A percentile compares a stretch with the other conserved stretches of the same genome.
These are phyloP conservation scores for Myotis myotis DNA, from an alignment of 2,797 vertebrate genomes.

Conservation along the genomic window DNA sequence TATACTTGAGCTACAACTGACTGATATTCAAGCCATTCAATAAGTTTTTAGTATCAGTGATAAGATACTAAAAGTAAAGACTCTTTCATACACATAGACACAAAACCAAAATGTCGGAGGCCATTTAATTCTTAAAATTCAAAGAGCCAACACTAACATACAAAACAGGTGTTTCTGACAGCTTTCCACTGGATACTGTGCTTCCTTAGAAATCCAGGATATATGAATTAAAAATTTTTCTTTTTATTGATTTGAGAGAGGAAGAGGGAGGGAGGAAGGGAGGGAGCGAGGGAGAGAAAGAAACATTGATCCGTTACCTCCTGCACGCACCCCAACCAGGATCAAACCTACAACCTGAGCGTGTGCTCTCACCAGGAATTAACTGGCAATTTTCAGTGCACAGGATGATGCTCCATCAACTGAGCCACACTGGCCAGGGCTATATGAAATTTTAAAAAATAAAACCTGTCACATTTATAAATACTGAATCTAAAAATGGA, in stretches of 20 bases:
- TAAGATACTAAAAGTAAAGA: background rate
- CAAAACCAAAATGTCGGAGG: slow-evolving; percentile 3
- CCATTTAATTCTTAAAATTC: slow-evolving; percentile 41
- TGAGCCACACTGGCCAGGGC: too few relatives aligned
- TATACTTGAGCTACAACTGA: slow-evolving; percentile 16
- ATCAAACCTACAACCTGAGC: too few relatives aligned
- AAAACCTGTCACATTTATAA: slow-evolving; percentile 19
- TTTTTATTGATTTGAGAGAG: too few relatives aligned
- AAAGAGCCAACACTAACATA: background rate
- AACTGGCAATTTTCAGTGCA: too few relatives aligned
- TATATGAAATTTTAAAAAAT: background rate
- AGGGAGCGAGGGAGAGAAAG: too few relatives aligned
- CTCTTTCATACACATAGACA: background rate
- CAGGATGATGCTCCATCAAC: too few relatives aligned
- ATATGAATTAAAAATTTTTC: background rate
- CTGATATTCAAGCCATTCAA: background rate
- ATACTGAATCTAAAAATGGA: slow-evolving; percentile 37
- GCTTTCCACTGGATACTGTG: background rate
- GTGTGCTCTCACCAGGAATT: too few relatives aligned
- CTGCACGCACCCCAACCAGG: too few relatives aligned
- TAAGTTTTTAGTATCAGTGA: slow-evolving; percentile 33
- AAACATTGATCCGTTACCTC: too few relatives aligned
- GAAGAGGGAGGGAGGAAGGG: too few relatives aligned
- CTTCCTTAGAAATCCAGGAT: slow-evolving; percentile 34
- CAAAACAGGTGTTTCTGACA: background rate